Base-by-base conservation (phyloP, 2,797 vertebrate species). In the Myoxocephalus aenaeus region DNA sequence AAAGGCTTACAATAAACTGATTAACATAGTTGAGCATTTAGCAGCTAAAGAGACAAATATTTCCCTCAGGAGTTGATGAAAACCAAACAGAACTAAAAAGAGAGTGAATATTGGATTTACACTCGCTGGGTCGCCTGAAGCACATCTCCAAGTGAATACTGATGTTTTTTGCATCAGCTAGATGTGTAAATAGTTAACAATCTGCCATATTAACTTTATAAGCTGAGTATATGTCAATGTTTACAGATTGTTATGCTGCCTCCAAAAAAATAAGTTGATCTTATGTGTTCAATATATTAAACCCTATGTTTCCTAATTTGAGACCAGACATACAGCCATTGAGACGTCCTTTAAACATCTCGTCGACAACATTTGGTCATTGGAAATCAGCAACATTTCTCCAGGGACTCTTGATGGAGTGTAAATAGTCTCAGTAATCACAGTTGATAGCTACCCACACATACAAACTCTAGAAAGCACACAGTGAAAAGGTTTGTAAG, bases 31-130 rank as follows among this genome's bases (percentile, higher is more conserved):
- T 11, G 20, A 58, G 48, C 38, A 34, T 72, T 68, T n/a, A 67
- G 46, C 32, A 56, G 34, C 2, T 50, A 34, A 22, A 25, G 40
- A 73, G 22, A 1, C 36, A 65, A n/a, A 70, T 66, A n/a, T n/a
- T n/a, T n/a, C n/a, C n/a, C n/a, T n/a, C n/a, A n/a, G n/a, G n/a
- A n/a, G n/a, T n/a, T n/a, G n/a, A n/a, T n/a, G n/a, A n/a, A n/a
- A n/a, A n/a, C n/a, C n/a, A n/a, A n/a, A n/a, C n/a, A n/a, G n/a
- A n/a, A n/a, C n/a, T n/a, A n/a, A n/a, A n/a, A n/a, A n/a, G n/a
- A n/a, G n/a, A n/a, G n/a, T n/a, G n/a, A 27, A 75, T 75, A 54
- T 53, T 82, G 14, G 44, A 65, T 53, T 59, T 48, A 64, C n/a
- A 57, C 68, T 65, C 10, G n/a, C 25, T 63, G 56, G 4, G 22